Base-by-base conservation (phyloP, 2,888 invertebrate species). In the Caenorhabditis imperialis region DNA sequence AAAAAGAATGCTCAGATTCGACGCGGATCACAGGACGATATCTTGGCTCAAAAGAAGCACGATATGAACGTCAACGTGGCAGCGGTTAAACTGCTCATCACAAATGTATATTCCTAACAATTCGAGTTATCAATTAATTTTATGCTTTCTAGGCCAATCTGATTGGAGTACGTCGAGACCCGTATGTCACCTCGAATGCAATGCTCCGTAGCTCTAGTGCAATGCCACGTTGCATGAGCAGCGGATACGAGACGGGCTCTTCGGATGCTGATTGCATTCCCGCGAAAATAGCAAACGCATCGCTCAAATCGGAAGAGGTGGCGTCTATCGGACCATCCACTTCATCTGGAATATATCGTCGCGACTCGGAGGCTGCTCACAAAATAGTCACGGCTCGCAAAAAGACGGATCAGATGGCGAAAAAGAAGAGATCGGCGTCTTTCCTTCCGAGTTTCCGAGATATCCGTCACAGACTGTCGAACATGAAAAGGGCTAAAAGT, bases 11-110 rank as follows among this genome's bases (percentile, higher is more conserved):
- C 16, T 7, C 65, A 73, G 30, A 27, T 51, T 16, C 35, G 62
- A 18, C 51, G 69, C 14, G 61, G 50, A 1, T 69, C 67, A 18
- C 50, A 54, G 23, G 73, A 73, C 23, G 65, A 73, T n/a, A 60
- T 73, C 16, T 30, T 73, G 48, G 73, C 73, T 14, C 58, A 60
- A 23, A 73, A 65, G 48, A 70, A 70, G 18, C 67, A 75, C 23
- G 69, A 75, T 44, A 70, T 70, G 54, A 42, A 70, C 45, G 60
- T 75, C 8, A 58, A 63, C 20, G 42, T 53, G 37, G 70, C 65
- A n/a, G 75, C 70, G 8, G 69, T 75, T n/a, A 58, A 63, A 10
- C 16, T 75, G 5, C 47, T 75, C 27, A 75, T 75, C 8, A 75
- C 54, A 5, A 75, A 75, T 60, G 75, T 75, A n/a, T 48, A 38